Percentiles rank a stretch among this genome's conserved stretches.
phyloP scores from a whole-genome alignment of 2,888 invertebrate genomes.

The Archips crataeganus region DNA sequence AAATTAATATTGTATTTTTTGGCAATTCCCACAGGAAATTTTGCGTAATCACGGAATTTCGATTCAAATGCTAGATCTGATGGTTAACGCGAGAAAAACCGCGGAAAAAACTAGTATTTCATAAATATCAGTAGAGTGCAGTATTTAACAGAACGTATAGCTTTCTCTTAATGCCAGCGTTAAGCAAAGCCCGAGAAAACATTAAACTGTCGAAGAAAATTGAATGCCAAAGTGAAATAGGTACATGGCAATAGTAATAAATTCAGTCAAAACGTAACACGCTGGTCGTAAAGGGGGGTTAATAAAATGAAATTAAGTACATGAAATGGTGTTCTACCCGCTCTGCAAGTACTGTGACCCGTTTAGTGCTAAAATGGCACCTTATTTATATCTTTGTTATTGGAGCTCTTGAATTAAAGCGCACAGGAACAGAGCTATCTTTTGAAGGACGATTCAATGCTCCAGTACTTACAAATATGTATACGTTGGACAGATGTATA shows the following conservation, averaged over 20 bases:
- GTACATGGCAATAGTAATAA: constrained; percentile 25
- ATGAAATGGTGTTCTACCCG: constrained; percentile 16
- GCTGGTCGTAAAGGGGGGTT: constrained; percentile 18
- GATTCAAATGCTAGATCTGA: too few species aligned
- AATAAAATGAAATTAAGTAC: constrained; percentile 33
- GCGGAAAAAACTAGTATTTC: too few species aligned
- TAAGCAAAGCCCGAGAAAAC: background rate
- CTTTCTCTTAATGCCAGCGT: too few species aligned
- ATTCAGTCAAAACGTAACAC: constrained; percentile 16
- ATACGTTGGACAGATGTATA: too few species aligned
- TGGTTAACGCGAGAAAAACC: too few species aligned
- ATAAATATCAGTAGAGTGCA: too few species aligned
- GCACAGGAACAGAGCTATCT: background rate
- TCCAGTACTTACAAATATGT: too few species aligned
- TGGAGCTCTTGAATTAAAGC: too few species aligned
- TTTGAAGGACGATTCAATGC: background rate
- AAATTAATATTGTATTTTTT: too few species aligned
- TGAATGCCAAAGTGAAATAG: constrained; percentile 17
- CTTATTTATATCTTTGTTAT: constrained; percentile 15
- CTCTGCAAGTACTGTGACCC: constrained; percentile 15
- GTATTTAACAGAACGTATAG: too few species aligned
- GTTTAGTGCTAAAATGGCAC: constrained; percentile 9
- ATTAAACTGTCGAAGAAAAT: constrained; percentile 1
- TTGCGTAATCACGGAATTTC: too few species aligned
- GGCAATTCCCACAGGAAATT: too few species aligned